These are phyloP conservation scores for Champsocephalus esox DNA, from an alignment of 2,797 vertebrate genomes.

Conservation along the genomic window DNA sequence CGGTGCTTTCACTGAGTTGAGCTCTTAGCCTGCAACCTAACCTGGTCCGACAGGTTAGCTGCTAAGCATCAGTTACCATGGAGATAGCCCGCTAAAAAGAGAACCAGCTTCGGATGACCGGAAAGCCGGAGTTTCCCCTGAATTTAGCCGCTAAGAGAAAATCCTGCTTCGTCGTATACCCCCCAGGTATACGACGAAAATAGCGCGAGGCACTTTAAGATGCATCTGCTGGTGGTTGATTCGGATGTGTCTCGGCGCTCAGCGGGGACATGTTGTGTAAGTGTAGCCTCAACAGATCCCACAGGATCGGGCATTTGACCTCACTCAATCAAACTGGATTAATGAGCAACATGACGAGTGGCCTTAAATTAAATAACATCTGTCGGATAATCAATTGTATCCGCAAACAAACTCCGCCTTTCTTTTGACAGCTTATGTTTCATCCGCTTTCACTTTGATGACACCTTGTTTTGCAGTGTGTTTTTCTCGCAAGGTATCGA, in stretches of 20 bases:
- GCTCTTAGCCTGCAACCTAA: no score
- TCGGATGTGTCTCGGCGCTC: constrained; percentile 67
- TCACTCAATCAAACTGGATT: constrained; percentile 33
- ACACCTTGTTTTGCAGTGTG: constrained; percentile 35
- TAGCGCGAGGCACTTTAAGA: constrained; percentile 43
- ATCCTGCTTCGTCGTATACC: no score
- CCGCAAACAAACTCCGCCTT: constrained; percentile 13
- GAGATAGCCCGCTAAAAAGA: no score
- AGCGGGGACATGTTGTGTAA: constrained; percentile 54
- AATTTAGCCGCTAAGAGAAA: no score
- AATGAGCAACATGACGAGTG: constrained; percentile 15
- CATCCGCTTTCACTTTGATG: constrained; percentile 22
- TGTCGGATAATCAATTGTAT: constrained; percentile 33
- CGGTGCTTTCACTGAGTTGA: no score
- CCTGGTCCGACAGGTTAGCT: no score
- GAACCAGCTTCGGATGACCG: no score
- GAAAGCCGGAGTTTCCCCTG: no score
- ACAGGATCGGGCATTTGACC: constrained; percentile 50
- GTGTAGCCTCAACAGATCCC: constrained; percentile 66
- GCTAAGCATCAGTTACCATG: no score
- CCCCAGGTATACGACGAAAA: no score
- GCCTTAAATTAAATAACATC: constrained; percentile 21
- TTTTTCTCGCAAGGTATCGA: constrained; percentile 61
- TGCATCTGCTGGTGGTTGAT: constrained; percentile 65
- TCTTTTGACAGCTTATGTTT: constrained; percentile 45